These are phyloP conservation scores for Prunella himalayana DNA, from an alignment of 2,113 vertebrate species.

Conservation along the genomic window DNA sequence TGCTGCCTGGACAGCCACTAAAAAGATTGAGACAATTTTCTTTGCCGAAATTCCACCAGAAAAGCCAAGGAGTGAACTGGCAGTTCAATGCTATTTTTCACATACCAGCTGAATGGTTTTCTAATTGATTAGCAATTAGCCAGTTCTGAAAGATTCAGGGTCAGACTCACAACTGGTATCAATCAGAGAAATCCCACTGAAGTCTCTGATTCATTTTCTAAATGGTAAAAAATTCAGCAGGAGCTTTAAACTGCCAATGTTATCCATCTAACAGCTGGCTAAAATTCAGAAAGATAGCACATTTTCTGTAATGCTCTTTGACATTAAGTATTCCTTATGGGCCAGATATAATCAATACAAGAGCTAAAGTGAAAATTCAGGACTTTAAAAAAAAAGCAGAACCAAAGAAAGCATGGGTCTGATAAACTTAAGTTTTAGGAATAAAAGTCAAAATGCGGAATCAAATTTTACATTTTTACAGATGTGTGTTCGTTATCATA, in stretches of 20 bases:
- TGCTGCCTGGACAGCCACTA: neutral
- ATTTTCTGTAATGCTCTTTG: neutral
- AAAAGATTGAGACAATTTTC: neutral
- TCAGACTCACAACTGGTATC: neutral
- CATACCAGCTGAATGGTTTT: neutral
- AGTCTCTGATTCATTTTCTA: conserved; percentile 1
- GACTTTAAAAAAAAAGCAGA: neutral
- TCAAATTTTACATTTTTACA: neutral
- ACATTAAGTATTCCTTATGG: neutral
- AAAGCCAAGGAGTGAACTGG: neutral
- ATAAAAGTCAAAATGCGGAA: neutral
- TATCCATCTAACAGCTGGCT: neutral
- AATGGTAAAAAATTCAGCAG: neutral
- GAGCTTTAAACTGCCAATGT: neutral
- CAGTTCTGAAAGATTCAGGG: neutral
- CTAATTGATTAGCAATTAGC: conserved; percentile 8
- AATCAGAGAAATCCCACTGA: neutral
- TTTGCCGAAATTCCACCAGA: neutral
- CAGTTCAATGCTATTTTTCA: neutral
- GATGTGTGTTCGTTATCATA: neutral
- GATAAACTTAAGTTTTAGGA: neutral
- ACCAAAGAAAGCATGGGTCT: accelerated
- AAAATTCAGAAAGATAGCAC: neutral
- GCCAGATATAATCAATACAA: neutral
- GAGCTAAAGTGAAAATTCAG: neutral